Percentiles rank a stretch among this genome's conserved stretches.
phyloP scores from a whole-genome alignment of 2,888 invertebrate genomes.

The Chromoteleia sp. region DNA sequence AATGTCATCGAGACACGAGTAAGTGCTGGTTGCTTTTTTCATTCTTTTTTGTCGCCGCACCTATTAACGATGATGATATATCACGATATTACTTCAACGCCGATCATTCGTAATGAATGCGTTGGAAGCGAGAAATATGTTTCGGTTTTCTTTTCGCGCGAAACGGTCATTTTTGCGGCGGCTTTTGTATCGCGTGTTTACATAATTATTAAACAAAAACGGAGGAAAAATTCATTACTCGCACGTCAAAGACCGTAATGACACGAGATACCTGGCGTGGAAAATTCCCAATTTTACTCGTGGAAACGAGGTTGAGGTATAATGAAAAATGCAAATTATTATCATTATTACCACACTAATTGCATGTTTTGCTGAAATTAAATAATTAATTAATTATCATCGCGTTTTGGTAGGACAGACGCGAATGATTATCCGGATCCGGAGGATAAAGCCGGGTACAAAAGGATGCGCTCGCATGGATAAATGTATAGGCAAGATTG shows the following conservation, averaged over 20 bases:
- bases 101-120: constrained; percentile 23
- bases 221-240: constrained; percentile 24
- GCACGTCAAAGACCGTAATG: constrained; percentile 35
- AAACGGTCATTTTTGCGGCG: not conserved
- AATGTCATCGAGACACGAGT: not conserved
- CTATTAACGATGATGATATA: constrained; percentile 25
- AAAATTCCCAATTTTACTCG: constrained; percentile 32
- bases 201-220: constrained; percentile 34
- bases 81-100: constrained; percentile 8
- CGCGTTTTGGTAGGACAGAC: not conserved
- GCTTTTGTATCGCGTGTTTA: constrained; percentile 37
- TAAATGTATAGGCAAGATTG: not conserved
- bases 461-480: constrained; percentile 1
- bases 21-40: not conserved
- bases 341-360: constrained; percentile 30
- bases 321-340: constrained; percentile 26
- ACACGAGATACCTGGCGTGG: constrained; percentile 24
- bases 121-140: constrained; percentile 12
- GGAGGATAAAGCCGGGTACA: not conserved
- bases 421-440: constrained; percentile 8
- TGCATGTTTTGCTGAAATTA: constrained; percentile 15
- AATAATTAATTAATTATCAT: constrained; percentile 41
- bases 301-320: constrained; percentile 1
- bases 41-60: not conserved
- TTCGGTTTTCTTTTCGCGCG: constrained; percentile 25